Percentiles rank a stretch among this genome's conserved stretches.
Conservation (phyloP, 2,888 invertebrate species). For the Drosophila lacicola region DNA sequence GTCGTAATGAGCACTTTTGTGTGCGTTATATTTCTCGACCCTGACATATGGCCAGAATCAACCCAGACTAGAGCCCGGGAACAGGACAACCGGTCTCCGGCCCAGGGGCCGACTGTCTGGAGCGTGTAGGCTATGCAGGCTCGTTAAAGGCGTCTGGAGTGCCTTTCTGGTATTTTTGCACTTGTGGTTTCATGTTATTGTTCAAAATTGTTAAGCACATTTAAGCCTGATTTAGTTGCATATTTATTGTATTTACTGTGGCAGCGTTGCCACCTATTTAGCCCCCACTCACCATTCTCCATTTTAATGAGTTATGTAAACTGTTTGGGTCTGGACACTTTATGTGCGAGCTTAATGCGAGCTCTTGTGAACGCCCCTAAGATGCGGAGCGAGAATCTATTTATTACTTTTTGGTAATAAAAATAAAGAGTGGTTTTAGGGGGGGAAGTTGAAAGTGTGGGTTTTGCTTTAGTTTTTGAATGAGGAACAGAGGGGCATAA, state of each 20-base stretch:
- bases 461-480: no score
- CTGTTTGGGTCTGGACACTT: constrained; percentile 44
- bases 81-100: constrained; percentile 12
- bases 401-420: constrained; percentile 23
- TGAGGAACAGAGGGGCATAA: no score
- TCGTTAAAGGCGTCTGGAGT: constrained; percentile 69
- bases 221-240: constrained; percentile 81
- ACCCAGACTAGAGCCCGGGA: not conserved
- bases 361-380: constrained; percentile 14
- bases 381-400: constrained; percentile 25
- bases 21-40: constrained; percentile 79
- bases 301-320: constrained; percentile 78
- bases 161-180: constrained; percentile 63
- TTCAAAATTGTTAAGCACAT: constrained; percentile 81
- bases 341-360: constrained; percentile 32
- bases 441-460: not conserved
- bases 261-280: constrained; percentile 9
- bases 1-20: constrained; percentile 80
- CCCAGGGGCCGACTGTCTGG: constrained; percentile 14
- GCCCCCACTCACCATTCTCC: constrained; percentile 12
- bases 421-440: constrained; percentile 3
- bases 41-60: constrained; percentile 68
- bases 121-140: constrained; percentile 23
- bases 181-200: constrained; percentile 76
- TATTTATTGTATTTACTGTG: constrained; percentile 70